Conservation (phyloP, 1,140 invertebrate genomes). For the Hycleus cichorii region DNA sequence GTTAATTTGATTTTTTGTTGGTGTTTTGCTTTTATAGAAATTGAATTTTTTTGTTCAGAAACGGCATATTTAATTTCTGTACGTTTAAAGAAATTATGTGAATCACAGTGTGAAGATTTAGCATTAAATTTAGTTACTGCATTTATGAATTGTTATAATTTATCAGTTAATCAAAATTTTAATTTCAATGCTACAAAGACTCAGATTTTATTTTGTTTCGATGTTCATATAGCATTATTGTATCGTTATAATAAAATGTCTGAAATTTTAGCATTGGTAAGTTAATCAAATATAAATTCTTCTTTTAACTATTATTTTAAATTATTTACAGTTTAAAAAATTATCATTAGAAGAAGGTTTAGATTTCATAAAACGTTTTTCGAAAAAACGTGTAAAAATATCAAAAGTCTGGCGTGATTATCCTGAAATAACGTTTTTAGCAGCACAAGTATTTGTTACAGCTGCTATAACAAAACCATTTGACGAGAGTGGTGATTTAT, state of each 20-base stretch:
- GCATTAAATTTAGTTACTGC: constrained; percentile 37
- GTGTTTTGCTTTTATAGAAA: constrained; percentile 28
- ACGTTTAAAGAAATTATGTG: constrained; percentile 38
- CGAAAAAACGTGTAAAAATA: constrained; percentile 35
- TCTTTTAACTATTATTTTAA: neutral
- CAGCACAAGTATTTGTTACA: constrained; percentile 33
- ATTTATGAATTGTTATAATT: constrained; percentile 36
- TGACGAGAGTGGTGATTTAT: constrained; percentile 25
- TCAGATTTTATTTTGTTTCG: constrained; percentile 39
- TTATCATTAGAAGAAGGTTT: constrained; percentile 31
- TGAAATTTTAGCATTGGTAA: constrained; percentile 33
- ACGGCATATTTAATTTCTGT: constrained; percentile 38
- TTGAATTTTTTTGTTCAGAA: constrained; percentile 38
- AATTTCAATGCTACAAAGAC: constrained; percentile 36
- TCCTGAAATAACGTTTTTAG: constrained; percentile 32
- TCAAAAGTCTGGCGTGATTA: constrained; percentile 38
- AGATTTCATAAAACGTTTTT: constrained; percentile 35
- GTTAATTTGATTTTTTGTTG: constrained; percentile 7
- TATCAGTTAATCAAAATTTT: constrained; percentile 30
- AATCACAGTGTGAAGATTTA: constrained; percentile 39
- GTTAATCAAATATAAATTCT: neutral
- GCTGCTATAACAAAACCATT: constrained; percentile 33
- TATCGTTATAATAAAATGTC: constrained; percentile 31
- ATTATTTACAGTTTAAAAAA: constrained; percentile 29
- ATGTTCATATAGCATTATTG: constrained; percentile 38